These are phyloP conservation scores for Fringilla coelebs DNA, from an alignment of 2,797 vertebrate genomes.

Conservation along the genomic window DNA sequence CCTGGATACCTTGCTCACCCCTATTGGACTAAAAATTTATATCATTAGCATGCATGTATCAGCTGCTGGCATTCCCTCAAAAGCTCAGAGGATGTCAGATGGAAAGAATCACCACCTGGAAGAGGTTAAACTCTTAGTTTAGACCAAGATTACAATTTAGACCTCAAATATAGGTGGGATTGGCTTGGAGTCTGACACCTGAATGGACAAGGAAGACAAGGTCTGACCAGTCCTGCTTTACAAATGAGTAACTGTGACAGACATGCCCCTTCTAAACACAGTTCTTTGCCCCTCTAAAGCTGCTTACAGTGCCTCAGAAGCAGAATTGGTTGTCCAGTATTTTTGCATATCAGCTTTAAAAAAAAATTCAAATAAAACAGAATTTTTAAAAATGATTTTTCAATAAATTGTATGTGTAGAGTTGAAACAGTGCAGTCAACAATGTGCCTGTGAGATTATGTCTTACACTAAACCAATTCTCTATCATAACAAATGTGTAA, in stretches of 20 bases:
- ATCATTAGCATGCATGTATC: not conserved
- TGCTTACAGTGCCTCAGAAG: not conserved
- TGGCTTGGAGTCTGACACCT: not conserved
- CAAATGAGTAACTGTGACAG: not conserved
- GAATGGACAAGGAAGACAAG: not conserved
- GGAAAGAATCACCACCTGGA: not conserved
- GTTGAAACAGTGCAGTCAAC: not conserved
- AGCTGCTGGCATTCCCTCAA: not conserved
- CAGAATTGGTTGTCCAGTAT: not conserved
- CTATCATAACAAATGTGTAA: not conserved
- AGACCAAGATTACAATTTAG: not conserved
- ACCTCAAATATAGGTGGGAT: not conserved
- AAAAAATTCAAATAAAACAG: not conserved
- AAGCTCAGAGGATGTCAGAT: not conserved
- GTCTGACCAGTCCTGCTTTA: not conserved
- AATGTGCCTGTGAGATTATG: not conserved
- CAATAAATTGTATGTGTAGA: not conserved
- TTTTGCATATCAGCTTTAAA: not conserved
- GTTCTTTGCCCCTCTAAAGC: not conserved
- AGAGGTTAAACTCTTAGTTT: not conserved
- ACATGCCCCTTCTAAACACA: not conserved
- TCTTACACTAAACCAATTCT: not conserved
- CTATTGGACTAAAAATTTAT: not conserved
- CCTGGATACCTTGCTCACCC: not conserved
- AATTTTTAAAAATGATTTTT: not conserved